These are phyloP conservation scores for Prenolepis imparis DNA, from an alignment of 2,888 invertebrate genomes.

Conservation along the genomic window DNA sequence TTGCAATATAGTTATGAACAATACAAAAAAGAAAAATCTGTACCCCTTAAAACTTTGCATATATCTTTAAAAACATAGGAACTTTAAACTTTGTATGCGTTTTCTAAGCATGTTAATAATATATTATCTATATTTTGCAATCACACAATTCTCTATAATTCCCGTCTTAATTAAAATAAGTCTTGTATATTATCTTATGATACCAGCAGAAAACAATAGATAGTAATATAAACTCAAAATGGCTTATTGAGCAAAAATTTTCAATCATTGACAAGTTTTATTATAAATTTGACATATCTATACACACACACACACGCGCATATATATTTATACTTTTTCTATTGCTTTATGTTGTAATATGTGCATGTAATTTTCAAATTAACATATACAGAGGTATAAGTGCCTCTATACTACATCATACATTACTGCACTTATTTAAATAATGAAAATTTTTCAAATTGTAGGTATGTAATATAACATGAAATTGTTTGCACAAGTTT, in stretches of 20 bases:
- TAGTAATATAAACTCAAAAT: slow-evolving; percentile 21
- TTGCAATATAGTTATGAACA: slow-evolving; percentile 88
- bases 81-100: background rate
- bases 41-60: slow-evolving; percentile 2
- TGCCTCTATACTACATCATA: slow-evolving; percentile 28
- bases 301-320: slow-evolving; percentile 3
- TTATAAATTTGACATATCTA: slow-evolving; percentile 48
- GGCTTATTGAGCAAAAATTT: slow-evolving; percentile 8
- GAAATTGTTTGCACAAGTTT: slow-evolving; percentile 21
- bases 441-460: background rate
- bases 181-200: background rate
- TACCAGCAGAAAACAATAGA: background rate
- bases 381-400: slow-evolving; percentile 13
- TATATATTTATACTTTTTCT: slow-evolving; percentile 27
- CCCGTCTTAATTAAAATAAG: background rate
- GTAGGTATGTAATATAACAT: background rate
- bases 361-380: slow-evolving; percentile 21
- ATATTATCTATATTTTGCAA: slow-evolving; percentile 26
- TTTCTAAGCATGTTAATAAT: slow-evolving; percentile 34
- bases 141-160: background rate
- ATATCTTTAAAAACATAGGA: slow-evolving; percentile 13
- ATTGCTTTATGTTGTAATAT: slow-evolving; percentile 39
- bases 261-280: slow-evolving; percentile 47
- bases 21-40: slow-evolving; percentile 58
- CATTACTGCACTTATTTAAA: slow-evolving; percentile 32